Evolutionary conservation across 64 coral and sea anemone species (phyloP), one percentile per base, ranked within the genome.

Genomic region (Acropora yongei): DNA sequence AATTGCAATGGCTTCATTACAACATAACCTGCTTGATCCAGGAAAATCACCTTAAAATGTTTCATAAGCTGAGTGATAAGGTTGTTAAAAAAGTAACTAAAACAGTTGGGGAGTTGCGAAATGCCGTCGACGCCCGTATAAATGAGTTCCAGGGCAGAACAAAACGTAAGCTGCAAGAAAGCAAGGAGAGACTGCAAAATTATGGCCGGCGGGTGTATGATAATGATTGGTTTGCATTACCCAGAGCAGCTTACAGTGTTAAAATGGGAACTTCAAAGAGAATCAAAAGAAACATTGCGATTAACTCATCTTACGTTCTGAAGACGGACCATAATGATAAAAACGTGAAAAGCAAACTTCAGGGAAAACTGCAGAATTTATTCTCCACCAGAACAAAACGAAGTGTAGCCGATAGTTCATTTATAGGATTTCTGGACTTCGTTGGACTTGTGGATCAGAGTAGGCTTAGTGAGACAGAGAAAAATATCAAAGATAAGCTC

Each of bases 361-460:
- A 45, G 41, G 41, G 45, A 87, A 44, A 3, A 10, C 51, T 10
- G 14, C 10, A 66, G 14, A 19, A 12, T 79, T 57, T 12, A 16
- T 50, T 60, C 79, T 50, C 66, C 43, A 72, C 60, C 5, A 87
- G 90, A 85, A 78, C 18, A 14, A 89, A 86, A 73, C 84, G 94
- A 6, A 76, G 65, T 49, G 14, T 92, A 58, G 63, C 89, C 41
- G 78, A 89, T 5, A 82, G 49, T 57, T 81, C 80, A 19, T 92
- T 95, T 60, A 88, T 92, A 41, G 83, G 78, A 3, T 95, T 95
- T 88, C 90, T 96, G 68, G 94, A 96, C 73, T 96, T 89, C 51
- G 57, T 96, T 89, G 94, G 94, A 6, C 86, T 78, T 13, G 20
- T 96, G 10, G 94, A 96, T 78, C 47, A 89, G 72, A 74, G 77